These are phyloP conservation scores for Hyposoter dolosus DNA, from an alignment of 2,888 invertebrate genomes.

Conservation along the genomic window DNA sequence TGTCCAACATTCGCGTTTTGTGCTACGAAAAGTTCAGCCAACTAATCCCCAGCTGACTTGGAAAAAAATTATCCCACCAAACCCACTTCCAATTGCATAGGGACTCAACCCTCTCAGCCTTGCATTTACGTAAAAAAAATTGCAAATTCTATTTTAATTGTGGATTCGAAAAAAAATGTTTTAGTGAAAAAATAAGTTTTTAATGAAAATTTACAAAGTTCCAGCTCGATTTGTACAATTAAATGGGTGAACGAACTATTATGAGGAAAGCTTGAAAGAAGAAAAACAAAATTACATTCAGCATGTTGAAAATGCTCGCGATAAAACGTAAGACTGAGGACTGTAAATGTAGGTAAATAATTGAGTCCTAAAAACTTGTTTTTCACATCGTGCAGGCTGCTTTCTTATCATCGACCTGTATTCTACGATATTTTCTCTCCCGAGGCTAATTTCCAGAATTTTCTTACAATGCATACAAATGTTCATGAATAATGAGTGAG, in stretches of 20 bases:
- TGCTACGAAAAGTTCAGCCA: conserved; percentile 4
- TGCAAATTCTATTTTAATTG: too few relatives aligned
- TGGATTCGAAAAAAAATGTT: neutral
- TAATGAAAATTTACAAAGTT: too few relatives aligned
- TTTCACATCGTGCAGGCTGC: neutral
- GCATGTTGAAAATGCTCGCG: neutral
- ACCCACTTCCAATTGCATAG: neutral
- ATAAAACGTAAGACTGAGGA: neutral
- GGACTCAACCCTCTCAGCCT: neutral
- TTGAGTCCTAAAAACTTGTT: neutral
- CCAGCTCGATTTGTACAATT: too few relatives aligned
- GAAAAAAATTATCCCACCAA: neutral
- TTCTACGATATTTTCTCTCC: neutral
- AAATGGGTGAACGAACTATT: too few relatives aligned
- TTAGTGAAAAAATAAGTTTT: neutral
- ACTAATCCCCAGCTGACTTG: neutral
- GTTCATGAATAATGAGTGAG: conserved; percentile 3
- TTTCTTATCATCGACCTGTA: neutral
- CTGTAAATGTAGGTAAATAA: neutral
- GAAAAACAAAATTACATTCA: neutral
- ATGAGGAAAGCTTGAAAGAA: neutral
- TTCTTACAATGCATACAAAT: neutral
- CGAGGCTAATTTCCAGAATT: neutral
- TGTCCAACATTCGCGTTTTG: conserved; percentile 29
- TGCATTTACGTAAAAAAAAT: too few relatives aligned